Conservation (phyloP, 2,888 invertebrate genomes). For the Troilus luridus region DNA sequence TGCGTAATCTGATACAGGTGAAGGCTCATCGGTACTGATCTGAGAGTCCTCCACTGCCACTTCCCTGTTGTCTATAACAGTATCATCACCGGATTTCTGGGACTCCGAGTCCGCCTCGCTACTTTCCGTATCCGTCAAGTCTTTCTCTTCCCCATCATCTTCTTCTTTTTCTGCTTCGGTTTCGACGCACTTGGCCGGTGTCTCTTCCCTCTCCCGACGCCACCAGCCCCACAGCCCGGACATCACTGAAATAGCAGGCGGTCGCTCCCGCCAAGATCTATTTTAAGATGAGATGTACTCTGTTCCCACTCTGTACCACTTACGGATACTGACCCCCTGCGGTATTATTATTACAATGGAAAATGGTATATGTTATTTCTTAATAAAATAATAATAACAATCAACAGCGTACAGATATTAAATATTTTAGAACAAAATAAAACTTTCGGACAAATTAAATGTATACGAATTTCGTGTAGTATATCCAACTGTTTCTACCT, state of each 20-base stretch:
- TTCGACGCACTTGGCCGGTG: constrained; percentile 52
- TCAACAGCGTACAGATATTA: too few relatives aligned
- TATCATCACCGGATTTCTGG: constrained; percentile 19
- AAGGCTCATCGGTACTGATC: constrained; percentile 26
- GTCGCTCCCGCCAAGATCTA: constrained; percentile 57
- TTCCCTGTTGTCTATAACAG: constrained; percentile 21
- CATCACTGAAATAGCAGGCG: constrained; percentile 59
- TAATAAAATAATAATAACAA: not conserved
- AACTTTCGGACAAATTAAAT: too few relatives aligned
- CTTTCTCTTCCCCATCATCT: constrained; percentile 30
- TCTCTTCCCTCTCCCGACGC: constrained; percentile 53
- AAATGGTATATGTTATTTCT: not conserved
- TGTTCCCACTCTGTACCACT: constrained; percentile 51
- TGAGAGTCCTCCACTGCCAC: constrained; percentile 3
- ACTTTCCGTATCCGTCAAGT: not conserved
- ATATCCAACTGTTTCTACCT: too few relatives aligned
- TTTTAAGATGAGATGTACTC: constrained; percentile 44
- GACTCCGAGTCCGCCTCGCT: constrained; percentile 27
- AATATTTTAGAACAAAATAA: too few relatives aligned
- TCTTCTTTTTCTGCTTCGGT: constrained; percentile 7
- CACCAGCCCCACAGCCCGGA: constrained; percentile 60
- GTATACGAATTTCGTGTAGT: too few relatives aligned
- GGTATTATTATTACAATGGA: not conserved
- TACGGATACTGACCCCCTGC: constrained; percentile 55
- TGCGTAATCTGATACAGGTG: constrained; percentile 7